Evolutionary conservation across 2,113 vertebrate species (phyloP).

Genomic region (Triplophysa tibetana): DNA sequence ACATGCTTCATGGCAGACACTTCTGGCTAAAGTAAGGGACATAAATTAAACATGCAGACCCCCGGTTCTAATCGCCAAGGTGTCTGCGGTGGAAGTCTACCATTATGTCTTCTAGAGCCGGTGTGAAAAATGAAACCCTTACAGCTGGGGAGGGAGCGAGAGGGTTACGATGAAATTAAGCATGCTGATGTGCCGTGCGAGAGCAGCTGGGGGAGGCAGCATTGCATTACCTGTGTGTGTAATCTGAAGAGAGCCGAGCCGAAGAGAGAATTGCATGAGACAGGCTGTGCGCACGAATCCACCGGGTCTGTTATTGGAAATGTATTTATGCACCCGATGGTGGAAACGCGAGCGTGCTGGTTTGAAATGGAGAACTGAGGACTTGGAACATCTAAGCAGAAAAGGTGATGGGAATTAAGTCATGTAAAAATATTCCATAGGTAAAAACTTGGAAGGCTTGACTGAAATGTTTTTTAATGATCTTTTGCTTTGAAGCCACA

Average conservation of each 20-base stretch:
- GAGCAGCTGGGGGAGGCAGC: not conserved
- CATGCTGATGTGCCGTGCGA: constrained; percentile 18
- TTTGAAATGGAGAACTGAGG: not conserved
- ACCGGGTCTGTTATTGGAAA: not conserved
- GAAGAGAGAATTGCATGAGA: constrained; percentile 17
- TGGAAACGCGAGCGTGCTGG: not conserved
- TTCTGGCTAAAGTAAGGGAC: constrained; percentile 8
- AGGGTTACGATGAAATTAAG: constrained; percentile 14
- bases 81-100: constrained; percentile 46
- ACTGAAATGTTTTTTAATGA: not conserved
- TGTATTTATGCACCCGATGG: not conserved
- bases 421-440: not conserved
- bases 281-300: not conserved
- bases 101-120: constrained; percentile 56
- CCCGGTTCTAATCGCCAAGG: constrained; percentile 41
- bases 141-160: not conserved
- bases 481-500: no score
- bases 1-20: constrained; percentile 4
- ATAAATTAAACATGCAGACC: constrained; percentile 47
- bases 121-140: constrained; percentile 62
- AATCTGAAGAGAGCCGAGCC: constrained; percentile 6
- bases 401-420: not conserved
- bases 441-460: no score
- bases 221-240: constrained; percentile 23
- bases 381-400: not conserved